phyloP scores from a whole-genome alignment of 2,888 invertebrate species.

The Orchesellides sinensis region DNA sequence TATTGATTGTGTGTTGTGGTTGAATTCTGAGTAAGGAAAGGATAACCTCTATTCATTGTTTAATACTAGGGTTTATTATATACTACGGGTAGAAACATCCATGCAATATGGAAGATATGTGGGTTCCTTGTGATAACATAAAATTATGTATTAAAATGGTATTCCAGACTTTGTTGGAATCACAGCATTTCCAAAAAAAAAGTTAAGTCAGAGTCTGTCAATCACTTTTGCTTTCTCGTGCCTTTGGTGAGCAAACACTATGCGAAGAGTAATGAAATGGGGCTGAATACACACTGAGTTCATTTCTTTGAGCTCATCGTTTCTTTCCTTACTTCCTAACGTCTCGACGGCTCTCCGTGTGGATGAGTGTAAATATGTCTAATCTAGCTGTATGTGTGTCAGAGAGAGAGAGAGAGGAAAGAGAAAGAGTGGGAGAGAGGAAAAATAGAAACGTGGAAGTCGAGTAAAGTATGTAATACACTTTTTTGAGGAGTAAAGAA shows the following conservation, averaged over 20 bases:
- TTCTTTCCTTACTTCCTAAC: slow-evolving; percentile 15
- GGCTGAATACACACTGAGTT: slow-evolving; percentile 20
- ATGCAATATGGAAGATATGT: no score
- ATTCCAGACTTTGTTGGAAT: no score
- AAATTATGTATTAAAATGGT: no score
- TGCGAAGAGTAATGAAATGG: no score
- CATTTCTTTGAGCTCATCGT: slow-evolving; percentile 32
- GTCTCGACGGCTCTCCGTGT: slow-evolving; percentile 13
- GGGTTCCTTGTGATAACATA: no score
- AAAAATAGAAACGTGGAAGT: slow-evolving; percentile 57
- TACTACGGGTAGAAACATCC: no score
- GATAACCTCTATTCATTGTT: no score
- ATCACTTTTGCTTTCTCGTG: slow-evolving; percentile 46
- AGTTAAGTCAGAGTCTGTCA: slow-evolving; percentile 42
- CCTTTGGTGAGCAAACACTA: no score
- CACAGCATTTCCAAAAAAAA: no score
- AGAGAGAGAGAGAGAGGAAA: background rate
- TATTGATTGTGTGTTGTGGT: no score
- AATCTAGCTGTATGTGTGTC: slow-evolving; percentile 31
- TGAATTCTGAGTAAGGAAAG: no score
- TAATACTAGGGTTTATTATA: no score
- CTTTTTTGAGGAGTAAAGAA: slow-evolving; percentile 54
- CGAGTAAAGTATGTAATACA: slow-evolving; percentile 61
- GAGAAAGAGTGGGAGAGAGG: background rate
- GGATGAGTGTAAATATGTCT: slow-evolving; percentile 35